Evolutionary conservation across 2,888 invertebrate species (phyloP).

Genomic region (Busseola fusca): DNA sequence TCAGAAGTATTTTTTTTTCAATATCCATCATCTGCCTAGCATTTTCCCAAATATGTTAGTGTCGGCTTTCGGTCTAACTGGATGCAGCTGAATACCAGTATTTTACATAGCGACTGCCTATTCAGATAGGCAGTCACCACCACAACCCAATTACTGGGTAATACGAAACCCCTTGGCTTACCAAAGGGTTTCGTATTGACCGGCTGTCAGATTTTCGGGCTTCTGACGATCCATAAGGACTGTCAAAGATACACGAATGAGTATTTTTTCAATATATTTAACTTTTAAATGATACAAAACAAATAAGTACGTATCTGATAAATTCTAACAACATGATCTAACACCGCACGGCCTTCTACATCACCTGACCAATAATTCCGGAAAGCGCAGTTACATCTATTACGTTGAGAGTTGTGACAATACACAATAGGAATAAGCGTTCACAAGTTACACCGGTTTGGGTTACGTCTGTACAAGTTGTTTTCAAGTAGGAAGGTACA

Average conservation of each 20-base stretch:
- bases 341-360: conserved; percentile 44
- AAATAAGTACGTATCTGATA: conserved; percentile 4
- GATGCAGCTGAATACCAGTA: no score
- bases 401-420: conserved; percentile 35
- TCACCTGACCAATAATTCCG: conserved; percentile 56
- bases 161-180: no score
- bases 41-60: no score
- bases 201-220: no score
- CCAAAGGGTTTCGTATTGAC: no score
- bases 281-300: neutral
- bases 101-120: no score
- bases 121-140: no score
- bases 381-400: conserved; percentile 49
- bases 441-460: conserved; percentile 51
- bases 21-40: no score
- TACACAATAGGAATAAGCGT: conserved; percentile 48
- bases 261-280: neutral
- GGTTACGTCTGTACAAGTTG: conserved; percentile 24
- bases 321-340: conserved; percentile 10
- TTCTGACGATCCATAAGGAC: no score
- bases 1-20: neutral
- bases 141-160: no score
- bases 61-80: no score
- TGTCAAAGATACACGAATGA: no score
- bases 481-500: conserved; percentile 30